A percentile compares a stretch with the other conserved stretches of the same genome.
Evolutionary conservation across 1,140 invertebrate genomes (phyloP).

Genomic region (Zelostemma sp.): DNA sequence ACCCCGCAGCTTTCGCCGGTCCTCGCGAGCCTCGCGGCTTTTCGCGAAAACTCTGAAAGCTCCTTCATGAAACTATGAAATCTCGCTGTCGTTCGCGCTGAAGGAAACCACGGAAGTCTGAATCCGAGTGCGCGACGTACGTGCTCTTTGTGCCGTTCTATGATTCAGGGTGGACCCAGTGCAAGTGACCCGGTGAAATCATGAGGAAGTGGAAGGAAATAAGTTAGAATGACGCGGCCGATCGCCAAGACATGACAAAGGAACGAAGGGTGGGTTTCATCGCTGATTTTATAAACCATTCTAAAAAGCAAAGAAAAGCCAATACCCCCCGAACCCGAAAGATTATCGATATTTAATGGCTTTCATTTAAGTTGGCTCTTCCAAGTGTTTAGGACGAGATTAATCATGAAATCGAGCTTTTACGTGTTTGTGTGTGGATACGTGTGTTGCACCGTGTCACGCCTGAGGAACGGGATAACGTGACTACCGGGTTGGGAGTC

Average conservation of each 20-base stretch:
- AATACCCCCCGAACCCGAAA: too few species aligned
- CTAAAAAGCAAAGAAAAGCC: too few species aligned
- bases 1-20: conserved; percentile 27
- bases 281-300: too few species aligned
- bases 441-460: neutral
- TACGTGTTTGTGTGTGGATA: too few species aligned
- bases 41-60: neutral
- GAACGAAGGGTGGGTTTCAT: conserved; percentile 47
- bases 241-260: conserved; percentile 49
- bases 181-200: neutral
- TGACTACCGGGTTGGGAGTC: neutral
- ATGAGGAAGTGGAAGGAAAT: neutral
- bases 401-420: too few species aligned
- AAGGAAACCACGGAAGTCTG: conserved; percentile 3
- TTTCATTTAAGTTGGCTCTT: too few species aligned
- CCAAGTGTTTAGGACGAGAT: too few species aligned
- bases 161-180: neutral
- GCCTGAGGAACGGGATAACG: neutral
- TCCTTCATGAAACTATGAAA: neutral
- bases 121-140: neutral
- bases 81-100: neutral
- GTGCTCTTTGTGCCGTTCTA: neutral
- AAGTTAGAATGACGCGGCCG: neutral
- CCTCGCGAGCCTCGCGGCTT: conserved; percentile 3
- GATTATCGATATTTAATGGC: too few species aligned